Percentiles rank a stretch among this genome's conserved stretches.
Evolutionary conservation across 2,113 vertebrate genomes (phyloP).

Genomic region (Lampris megalopsis): DNA sequence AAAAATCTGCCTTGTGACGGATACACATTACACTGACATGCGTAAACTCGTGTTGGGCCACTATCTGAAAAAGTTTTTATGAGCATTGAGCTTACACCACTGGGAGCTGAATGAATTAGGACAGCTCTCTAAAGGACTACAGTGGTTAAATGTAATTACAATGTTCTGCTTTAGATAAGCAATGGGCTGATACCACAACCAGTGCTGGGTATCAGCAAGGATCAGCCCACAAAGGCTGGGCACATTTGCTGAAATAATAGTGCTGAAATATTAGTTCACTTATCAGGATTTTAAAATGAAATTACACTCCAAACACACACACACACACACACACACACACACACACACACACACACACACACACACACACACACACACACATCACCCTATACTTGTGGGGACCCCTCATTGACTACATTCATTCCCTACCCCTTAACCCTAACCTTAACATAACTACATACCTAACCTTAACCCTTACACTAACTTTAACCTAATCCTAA

Average conservation of each 20-base stretch:
- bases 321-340: too few species aligned
- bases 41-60: neutral
- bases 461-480: too few species aligned
- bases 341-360: too few species aligned
- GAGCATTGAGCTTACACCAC: slow-evolving; percentile 15
- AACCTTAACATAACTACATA: too few species aligned
- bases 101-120: slow-evolving; percentile 29
- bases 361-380: too few species aligned
- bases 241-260: neutral
- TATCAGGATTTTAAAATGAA: too few species aligned
- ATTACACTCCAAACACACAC: too few species aligned
- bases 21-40: neutral
- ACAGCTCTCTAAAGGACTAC: slow-evolving; percentile 17
- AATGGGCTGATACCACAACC: neutral
- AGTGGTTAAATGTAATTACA: slow-evolving; percentile 21
- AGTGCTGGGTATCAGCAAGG: neutral
- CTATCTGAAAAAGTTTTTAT: neutral
- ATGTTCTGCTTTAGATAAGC: neutral
- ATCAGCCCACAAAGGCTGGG: neutral
- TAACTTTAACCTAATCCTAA: too few species aligned
- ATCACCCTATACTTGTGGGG: too few species aligned
- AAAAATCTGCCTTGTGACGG: too few species aligned
- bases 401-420: too few species aligned
- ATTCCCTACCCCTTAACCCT: too few species aligned
- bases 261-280: neutral